Evolutionary conservation across 2,888 invertebrate species (phyloP).

Genomic region (Aspidiotus rigidus): DNA sequence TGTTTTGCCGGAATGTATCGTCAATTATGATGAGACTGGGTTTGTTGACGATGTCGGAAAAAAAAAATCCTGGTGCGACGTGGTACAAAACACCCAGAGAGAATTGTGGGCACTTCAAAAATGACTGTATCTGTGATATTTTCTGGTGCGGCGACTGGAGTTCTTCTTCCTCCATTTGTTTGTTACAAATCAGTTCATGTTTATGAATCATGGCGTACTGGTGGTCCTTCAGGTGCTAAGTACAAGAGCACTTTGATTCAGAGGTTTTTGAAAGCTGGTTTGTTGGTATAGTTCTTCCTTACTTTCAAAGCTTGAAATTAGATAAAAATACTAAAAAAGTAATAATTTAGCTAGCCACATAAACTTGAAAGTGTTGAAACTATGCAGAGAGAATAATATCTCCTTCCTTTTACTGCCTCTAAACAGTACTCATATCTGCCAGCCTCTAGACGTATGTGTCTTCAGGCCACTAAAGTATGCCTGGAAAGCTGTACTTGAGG

Average conservation of each 20-base stretch:
- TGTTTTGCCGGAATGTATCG: slow-evolving; percentile 37
- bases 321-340: too few relatives aligned
- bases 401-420: slow-evolving; percentile 13
- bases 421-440: slow-evolving; percentile 15
- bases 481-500: background rate
- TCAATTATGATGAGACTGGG: slow-evolving; percentile 41
- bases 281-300: background rate
- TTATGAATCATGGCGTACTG: slow-evolving; percentile 35
- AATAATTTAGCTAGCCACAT: slow-evolving; percentile 25
- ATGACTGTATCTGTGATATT: slow-evolving; percentile 38
- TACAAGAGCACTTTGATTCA: slow-evolving; percentile 6
- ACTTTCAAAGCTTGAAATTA: too few relatives aligned
- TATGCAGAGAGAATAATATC: slow-evolving; percentile 14
- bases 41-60: slow-evolving; percentile 40
- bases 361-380: slow-evolving; percentile 10
- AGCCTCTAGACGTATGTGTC: slow-evolving; percentile 27
- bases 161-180: slow-evolving; percentile 36
- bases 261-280: slow-evolving; percentile 5
- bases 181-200: slow-evolving; percentile 36
- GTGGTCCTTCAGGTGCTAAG: slow-evolving; percentile 32
- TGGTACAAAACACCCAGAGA: slow-evolving; percentile 40
- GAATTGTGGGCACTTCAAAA: slow-evolving; percentile 40
- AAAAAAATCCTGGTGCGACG: slow-evolving; percentile 37
- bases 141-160: slow-evolving; percentile 36
- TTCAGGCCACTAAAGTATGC: slow-evolving; percentile 11